Evolutionary conservation across 2,113 vertebrate species (phyloP).

Genomic region (Rattus norvegicus): DNA sequence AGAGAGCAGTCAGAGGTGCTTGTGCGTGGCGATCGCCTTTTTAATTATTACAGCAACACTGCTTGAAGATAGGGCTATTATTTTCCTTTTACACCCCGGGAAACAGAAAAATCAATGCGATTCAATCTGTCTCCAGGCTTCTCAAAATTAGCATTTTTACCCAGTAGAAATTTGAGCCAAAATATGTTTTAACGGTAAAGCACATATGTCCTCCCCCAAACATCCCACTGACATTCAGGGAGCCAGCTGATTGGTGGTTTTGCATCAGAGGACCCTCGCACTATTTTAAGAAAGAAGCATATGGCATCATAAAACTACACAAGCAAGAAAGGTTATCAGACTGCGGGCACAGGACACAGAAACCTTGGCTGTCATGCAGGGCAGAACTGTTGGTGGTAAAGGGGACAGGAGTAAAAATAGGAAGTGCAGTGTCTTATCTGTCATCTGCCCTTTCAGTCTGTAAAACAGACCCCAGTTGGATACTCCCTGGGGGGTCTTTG

Average conservation of each 20-base stretch:
- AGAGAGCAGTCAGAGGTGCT: too few species aligned
- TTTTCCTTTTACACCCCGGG: slow-evolving; percentile 47
- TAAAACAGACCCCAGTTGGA: not conserved
- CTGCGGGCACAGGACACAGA: slow-evolving; percentile 69
- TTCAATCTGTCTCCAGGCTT: slow-evolving; percentile 28
- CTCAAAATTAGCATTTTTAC: slow-evolving; percentile 37
- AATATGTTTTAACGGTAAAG: slow-evolving; percentile 5
- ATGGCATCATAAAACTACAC: slow-evolving; percentile 75
- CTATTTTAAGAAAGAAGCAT: slow-evolving; percentile 75
- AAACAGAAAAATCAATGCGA: slow-evolving; percentile 36
- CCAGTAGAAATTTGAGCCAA: slow-evolving; percentile 49
- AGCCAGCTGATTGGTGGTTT: slow-evolving; percentile 17
- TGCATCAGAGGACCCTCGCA: slow-evolving; percentile 72
- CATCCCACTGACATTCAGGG: slow-evolving; percentile 23
- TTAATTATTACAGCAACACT: not conserved
- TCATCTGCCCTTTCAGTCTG: slow-evolving; percentile 46
- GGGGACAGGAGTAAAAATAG: slow-evolving; percentile 60
- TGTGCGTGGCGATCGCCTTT: not conserved
- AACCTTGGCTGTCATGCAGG: slow-evolving; percentile 71
- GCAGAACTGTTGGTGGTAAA: slow-evolving; percentile 69
- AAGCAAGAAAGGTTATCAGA: slow-evolving; percentile 80
- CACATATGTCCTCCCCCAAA: not conserved
- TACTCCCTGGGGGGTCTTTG: not conserved
- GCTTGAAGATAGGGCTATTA: not conserved
- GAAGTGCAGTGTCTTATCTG: not conserved